These are phyloP conservation scores for Amniataba percoides DNA, from an alignment of 2,797 vertebrate genomes.

Conservation along the genomic window DNA sequence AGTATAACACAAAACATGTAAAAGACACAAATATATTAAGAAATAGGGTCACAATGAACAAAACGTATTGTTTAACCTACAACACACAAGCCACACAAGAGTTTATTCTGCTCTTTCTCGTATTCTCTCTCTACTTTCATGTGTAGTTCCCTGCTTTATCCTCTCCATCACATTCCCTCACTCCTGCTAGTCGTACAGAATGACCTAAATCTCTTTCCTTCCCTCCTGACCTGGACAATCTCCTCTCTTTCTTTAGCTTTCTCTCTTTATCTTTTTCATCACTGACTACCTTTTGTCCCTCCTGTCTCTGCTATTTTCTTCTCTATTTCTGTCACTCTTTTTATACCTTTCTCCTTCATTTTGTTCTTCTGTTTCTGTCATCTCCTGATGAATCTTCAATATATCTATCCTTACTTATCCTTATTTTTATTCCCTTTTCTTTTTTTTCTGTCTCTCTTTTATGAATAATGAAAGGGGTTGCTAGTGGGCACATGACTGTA, in stretches of 20 bases:
- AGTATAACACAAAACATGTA: neutral
- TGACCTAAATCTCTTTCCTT: slow-evolving; percentile 61
- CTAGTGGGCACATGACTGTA: neutral
- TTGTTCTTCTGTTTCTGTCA: slow-evolving; percentile 2
- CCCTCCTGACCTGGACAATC: slow-evolving; percentile 45
- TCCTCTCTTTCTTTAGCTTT: slow-evolving; percentile 48
- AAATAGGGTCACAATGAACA: neutral
- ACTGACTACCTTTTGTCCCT: slow-evolving; percentile 20
- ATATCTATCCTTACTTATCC: slow-evolving; percentile 1
- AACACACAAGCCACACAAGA: neutral
- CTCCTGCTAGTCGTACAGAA: slow-evolving; percentile 34
- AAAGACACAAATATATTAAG: no score
- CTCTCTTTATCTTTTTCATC: slow-evolving; percentile 39
- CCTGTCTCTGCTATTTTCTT: slow-evolving; percentile 31
- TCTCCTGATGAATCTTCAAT: neutral
- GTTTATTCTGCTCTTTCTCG: neutral
- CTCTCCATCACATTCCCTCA: slow-evolving; percentile 22
- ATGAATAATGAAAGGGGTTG: neutral
- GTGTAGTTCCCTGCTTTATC: neutral
- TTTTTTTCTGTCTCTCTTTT: neutral
- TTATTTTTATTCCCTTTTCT: neutral
- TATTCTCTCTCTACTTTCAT: neutral
- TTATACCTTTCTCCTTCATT: slow-evolving; percentile 44
- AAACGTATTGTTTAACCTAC: neutral
- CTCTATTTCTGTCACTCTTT: slow-evolving; percentile 41